Base-by-base conservation (phyloP, 2,797 vertebrate genomes). In the Protosalanx chinensis region DNA sequence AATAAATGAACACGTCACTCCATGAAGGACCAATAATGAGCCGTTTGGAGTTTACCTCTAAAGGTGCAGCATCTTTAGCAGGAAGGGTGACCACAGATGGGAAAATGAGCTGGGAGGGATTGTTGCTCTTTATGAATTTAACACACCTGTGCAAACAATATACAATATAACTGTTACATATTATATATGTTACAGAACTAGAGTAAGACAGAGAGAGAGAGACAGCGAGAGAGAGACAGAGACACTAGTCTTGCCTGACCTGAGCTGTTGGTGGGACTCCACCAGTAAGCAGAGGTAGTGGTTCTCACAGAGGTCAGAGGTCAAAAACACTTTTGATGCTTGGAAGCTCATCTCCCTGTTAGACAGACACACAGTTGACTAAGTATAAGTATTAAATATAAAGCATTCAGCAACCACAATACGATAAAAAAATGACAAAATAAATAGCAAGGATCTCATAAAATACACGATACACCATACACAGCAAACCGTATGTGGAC, bases 291-390 rank as follows among this genome's bases (percentile, higher is more conserved):
- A 99, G 70, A 99, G 86, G 80, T 96, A 98, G 67, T 89, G 93
- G 82, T 96, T 97, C 71, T 97, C 96, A 84, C 97, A 99, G 13
- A 99, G 87, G 82, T 99, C 98, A 8, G 95, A 92, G 18, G 94
- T 97, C 87, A 98, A 93, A 82, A 98, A 99, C 30, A 97, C 95
- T 90, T 98, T 99, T 0, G 96, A 94, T 0, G 98, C 95, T 79
- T 96, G 96, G 82, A 94, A 95, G 85, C 92, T 97, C 91, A 96
- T 97, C 89, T 98, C 95, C 80, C 97, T 98, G 79, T 0, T 35
- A 68, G 73, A 76, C 4, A 70, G 13, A 72, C 3, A 27, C 35
- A 30, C 58, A 70, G 33, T 62, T 18, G 61, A 16, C 33, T 27
- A 27, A 27, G 23, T 27, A 27, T 27, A 3, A 46, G 7, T 46